Conservation (phyloP, 2,113 vertebrate species). For the Acanthisitta chloris region DNA sequence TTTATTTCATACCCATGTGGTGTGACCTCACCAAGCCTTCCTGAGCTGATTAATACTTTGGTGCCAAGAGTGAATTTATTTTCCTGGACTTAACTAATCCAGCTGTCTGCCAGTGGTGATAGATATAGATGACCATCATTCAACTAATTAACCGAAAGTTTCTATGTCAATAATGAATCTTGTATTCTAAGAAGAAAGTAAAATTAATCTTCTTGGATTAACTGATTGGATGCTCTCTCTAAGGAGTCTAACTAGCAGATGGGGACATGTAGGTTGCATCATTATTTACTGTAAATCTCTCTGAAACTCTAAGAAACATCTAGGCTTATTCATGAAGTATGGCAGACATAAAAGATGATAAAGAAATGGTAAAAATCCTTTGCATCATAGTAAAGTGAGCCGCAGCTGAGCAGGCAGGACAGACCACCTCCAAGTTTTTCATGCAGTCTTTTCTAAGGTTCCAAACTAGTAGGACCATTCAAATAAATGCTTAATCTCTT, state of each 20-base stretch:
- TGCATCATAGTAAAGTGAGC: neutral
- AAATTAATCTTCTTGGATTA: slow-evolving; percentile 57
- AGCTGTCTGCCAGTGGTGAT: slow-evolving; percentile 61
- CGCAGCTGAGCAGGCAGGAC: neutral
- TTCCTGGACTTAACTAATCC: slow-evolving; percentile 70
- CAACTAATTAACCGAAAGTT: slow-evolving; percentile 72
- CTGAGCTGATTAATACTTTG: slow-evolving; percentile 65
- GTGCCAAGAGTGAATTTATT: slow-evolving; percentile 72
- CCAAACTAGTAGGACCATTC: neutral
- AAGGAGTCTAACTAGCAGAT: neutral
- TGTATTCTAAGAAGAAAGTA: slow-evolving; percentile 18
- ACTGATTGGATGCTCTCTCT: neutral
- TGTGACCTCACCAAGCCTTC: neutral
- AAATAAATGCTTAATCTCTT: neutral
- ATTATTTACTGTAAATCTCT: neutral
- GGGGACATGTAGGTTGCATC: neutral
- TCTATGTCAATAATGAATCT: slow-evolving; percentile 64
- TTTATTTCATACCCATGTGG: neutral
- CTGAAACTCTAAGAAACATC: neutral
- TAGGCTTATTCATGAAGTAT: neutral
- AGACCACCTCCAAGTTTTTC: neutral
- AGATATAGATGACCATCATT: slow-evolving; percentile 72
- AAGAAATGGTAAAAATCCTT: neutral
- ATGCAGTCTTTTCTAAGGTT: neutral
- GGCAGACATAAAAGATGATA: neutral